Evolutionary conservation across 2,113 vertebrate species (phyloP), one percentile per base, ranked within the genome.

Genomic region (Cololabis saira): DNA sequence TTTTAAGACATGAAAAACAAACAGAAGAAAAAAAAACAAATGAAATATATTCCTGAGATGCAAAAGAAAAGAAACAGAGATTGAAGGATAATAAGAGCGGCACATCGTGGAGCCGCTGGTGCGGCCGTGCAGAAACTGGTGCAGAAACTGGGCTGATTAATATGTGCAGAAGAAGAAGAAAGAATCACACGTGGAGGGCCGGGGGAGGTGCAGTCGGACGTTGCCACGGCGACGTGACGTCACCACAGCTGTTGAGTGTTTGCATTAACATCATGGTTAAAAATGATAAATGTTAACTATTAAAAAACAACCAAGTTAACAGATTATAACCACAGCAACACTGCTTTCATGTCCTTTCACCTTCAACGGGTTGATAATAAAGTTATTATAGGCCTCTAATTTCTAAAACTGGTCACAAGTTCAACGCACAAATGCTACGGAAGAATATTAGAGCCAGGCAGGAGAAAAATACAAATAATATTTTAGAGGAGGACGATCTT

Each of bases 21-120:
- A 61, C 2, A 40, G 68, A 59, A 48, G n/a, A 44, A 68, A 64
- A 58, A 47, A 76, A 65, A 27, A 3, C 24, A 80, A 85, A 79
- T 77, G 74, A 89, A 90, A 86, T 67, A 78, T 80, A 71, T 92
- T 91, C 87, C 91, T 92, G 91, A 92, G 91, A 92, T 89, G 84
- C 76, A 76, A 91, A 92, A 88, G 43, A 58, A 84, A 89, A 71
- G 4, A 72, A 14, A 43, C 50, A 49, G 33, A 52, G 68, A 65
- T n/a, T 30, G 45, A 19, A 45, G 52, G 65, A 54, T 24, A 40
- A 61, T 43, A 71, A n/a, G n/a, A 61, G 16, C 17, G 60, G 58
- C 49, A 60, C 33, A 74, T 65, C 27, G 73, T 61, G 68, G 61
- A 59, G 52, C 73, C 53, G 53, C 71, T 61, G 19, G 0, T 37